Conservation (phyloP, 2,797 vertebrate genomes). For the Phoeniculus purpureus region DNA sequence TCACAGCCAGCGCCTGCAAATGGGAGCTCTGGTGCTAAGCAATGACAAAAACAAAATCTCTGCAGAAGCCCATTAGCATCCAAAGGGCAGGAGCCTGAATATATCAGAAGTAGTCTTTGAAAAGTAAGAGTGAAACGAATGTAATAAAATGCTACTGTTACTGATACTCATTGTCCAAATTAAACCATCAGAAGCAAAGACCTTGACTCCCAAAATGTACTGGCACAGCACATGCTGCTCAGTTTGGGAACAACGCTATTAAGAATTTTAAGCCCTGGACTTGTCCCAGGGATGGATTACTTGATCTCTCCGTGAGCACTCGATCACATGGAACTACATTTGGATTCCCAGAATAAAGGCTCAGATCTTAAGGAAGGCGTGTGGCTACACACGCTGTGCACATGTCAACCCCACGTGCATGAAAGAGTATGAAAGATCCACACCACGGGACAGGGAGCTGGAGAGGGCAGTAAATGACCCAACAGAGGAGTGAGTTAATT, state of each 20-base stretch:
- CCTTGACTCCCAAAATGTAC: background rate
- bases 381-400: fast-evolving
- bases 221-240: background rate
- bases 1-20: background rate
- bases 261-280: constrained; percentile 35
- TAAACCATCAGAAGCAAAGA: constrained; percentile 41
- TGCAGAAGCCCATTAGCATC: constrained; percentile 62
- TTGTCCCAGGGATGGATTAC: constrained; percentile 48
- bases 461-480: fast-evolving
- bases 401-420: background rate
- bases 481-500: fast-evolving
- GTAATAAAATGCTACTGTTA: constrained; percentile 1
- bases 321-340: background rate
- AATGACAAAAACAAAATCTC: constrained; percentile 29
- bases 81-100: constrained; percentile 40
- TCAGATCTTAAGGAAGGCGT: background rate
- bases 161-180: constrained; percentile 36
- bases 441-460: fast-evolving
- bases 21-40: background rate
- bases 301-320: background rate
- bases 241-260: background rate
- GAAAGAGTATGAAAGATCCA: fast-evolving
- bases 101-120: constrained; percentile 16
- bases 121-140: constrained; percentile 57
- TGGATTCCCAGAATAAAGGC: constrained; percentile 23